Conservation (phyloP, 2,888 invertebrate genomes). For the Mythimna vitellina region DNA sequence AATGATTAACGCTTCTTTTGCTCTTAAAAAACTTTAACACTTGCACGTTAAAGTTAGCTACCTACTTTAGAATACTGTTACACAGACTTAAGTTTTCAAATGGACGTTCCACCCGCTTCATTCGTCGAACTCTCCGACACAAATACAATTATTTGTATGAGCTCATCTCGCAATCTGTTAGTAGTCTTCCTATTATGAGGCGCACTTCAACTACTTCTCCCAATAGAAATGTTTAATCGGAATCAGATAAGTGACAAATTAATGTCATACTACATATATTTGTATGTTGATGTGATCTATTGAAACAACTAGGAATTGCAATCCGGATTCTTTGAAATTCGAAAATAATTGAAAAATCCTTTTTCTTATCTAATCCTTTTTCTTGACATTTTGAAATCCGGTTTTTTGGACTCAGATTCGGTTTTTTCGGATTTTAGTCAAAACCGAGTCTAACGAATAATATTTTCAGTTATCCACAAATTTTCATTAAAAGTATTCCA, state of each 20-base stretch:
- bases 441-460: no score
- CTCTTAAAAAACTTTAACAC: neutral
- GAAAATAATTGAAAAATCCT: no score
- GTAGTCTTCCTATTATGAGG: slow-evolving; percentile 35
- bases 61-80: neutral
- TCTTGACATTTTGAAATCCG: no score
- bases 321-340: no score
- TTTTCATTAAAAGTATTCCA: no score
- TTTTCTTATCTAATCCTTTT: no score
- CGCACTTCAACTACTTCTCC: slow-evolving; percentile 40
- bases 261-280: slow-evolving; percentile 3
- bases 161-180: slow-evolving; percentile 30
- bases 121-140: slow-evolving; percentile 6
- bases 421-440: no score
- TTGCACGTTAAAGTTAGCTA: neutral
- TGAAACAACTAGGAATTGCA: no score
- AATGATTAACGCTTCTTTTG: neutral
- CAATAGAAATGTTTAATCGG: slow-evolving; percentile 47
- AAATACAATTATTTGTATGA: slow-evolving; percentile 18
- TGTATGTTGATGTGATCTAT: neutral
- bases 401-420: no score
- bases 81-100: neutral
- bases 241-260: slow-evolving; percentile 16
- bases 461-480: no score
- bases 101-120: neutral